These are phyloP conservation scores for Cosmopolites sordidus DNA, from an alignment of 2,888 invertebrate species.

Conservation along the genomic window DNA sequence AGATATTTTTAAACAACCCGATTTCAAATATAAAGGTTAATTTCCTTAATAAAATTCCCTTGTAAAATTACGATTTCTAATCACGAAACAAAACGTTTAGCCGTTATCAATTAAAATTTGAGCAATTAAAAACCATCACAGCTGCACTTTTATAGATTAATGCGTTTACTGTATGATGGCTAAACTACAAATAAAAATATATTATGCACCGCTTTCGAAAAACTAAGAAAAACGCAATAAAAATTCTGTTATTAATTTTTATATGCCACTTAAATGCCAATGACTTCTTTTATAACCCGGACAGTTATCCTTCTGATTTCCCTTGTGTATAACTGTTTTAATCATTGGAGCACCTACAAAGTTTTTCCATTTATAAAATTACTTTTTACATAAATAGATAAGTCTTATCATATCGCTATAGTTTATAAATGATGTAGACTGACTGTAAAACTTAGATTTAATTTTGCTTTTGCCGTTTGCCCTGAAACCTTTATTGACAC, in stretches of 20 bases:
- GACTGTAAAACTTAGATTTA: not conserved
- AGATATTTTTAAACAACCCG: too few species aligned
- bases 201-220: not conserved
- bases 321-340: slow-evolving; percentile 22
- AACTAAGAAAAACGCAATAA: not conserved
- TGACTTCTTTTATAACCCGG: slow-evolving; percentile 21
- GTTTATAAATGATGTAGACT: slow-evolving; percentile 1
- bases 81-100: too few species aligned
- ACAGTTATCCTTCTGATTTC: slow-evolving; percentile 20
- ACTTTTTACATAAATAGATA: slow-evolving; percentile 21
- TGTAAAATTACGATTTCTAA: too few species aligned
- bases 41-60: too few species aligned
- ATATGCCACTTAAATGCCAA: not conserved
- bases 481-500: too few species aligned
- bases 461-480: too few species aligned
- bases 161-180: too few species aligned
- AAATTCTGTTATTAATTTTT: not conserved
- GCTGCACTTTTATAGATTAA: too few species aligned
- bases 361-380: slow-evolving; percentile 26
- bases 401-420: slow-evolving; percentile 5
- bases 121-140: too few species aligned
- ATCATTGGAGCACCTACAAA: slow-evolving; percentile 22
- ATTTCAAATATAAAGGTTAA: too few species aligned
- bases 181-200: too few species aligned
- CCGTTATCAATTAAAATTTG: too few species aligned